A percentile compares a stretch with the other conserved stretches of the same genome.
Evolutionary conservation across 2,113 vertebrate genomes (phyloP).

Genomic region (Actenoides lindsayi): DNA sequence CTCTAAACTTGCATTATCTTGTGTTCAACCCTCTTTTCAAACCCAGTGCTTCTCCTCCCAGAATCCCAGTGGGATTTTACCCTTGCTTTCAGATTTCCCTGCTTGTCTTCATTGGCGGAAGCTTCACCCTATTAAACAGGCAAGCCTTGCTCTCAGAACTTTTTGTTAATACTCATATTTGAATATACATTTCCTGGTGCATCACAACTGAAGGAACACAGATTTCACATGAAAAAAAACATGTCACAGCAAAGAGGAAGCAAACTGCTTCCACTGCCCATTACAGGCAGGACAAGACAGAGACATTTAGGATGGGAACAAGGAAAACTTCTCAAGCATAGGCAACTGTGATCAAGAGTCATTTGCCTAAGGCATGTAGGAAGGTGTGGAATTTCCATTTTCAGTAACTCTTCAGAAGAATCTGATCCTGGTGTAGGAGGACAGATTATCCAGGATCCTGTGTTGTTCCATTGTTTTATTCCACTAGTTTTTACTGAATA

Average conservation of each 20-base stretch:
- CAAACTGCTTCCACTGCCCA: neutral
- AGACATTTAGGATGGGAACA: neutral
- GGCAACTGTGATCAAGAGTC: neutral
- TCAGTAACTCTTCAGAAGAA: neutral
- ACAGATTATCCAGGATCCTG: neutral
- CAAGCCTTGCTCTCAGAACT: neutral
- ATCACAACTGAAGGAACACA: rapidly evolving
- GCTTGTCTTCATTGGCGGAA: neutral
- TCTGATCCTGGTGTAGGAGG: neutral
- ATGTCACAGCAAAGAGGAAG: neutral
- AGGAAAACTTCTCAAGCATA: neutral
- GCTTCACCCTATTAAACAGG: neutral
- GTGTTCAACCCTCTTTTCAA: neutral
- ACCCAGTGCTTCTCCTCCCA: neutral
- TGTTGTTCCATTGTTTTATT: neutral
- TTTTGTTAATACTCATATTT: neutral
- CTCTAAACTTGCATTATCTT: neutral
- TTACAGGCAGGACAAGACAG: neutral
- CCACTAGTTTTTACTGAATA: neutral
- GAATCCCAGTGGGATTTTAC: neutral
- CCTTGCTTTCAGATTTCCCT: neutral
- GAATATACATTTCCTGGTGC: neutral
- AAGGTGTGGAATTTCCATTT: neutral
- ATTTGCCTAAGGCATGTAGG: neutral
- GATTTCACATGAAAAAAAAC: neutral